Base-by-base conservation (phyloP, 2,113 vertebrate genomes). In the Poeciliopsis turrubarensis region DNA sequence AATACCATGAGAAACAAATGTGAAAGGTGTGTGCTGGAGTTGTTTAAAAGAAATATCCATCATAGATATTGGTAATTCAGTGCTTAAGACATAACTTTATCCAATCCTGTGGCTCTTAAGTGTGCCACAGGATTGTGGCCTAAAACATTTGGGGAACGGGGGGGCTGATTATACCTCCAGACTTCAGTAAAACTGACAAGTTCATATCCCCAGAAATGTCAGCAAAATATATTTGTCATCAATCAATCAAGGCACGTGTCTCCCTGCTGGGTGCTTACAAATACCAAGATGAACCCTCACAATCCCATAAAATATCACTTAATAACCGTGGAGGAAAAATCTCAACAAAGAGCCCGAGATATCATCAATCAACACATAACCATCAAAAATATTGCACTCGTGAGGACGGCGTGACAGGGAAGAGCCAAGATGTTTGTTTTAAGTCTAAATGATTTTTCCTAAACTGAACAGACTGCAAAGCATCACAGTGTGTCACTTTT, bases 291-390 rank as follows among this genome's bases (percentile, higher is more conserved):
- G 63, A 86, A 81, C 68, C 3, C 29, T 60, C 32, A 61, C 26
- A 57, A 68, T 65, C 71, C 77, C 79, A 82, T 77, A 82, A 90
- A 91, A 85, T 63, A 19, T 69, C 82, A 88, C 75, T 86, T 85
- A 80, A 89, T 86, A 86, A 86, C 54, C 65, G 39, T 60, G 70
- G 62, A 67, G 64, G 39, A 74, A 81, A 67, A 61, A 80, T 77
- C 69, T 79, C 76, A 70, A 75, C 77, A 82, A 85, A 88, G 63
- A 74, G 44, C 68, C 34, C 0, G 27, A 82, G 77, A 86, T 83
- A 77, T 75, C 66, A 76, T 86, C 86, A 81, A 77, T 86, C 85
- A 77, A 79, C 82, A 77, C 29, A 26, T 27, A 66, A 31, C 72
- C 72, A 70, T 80, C 82, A 74, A 60, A 57, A 60, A 78, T 81